Percentiles rank a stretch among this genome's conserved stretches.
phyloP scores from a whole-genome alignment of 2,888 invertebrate species.

The Stramonita haemastoma region DNA sequence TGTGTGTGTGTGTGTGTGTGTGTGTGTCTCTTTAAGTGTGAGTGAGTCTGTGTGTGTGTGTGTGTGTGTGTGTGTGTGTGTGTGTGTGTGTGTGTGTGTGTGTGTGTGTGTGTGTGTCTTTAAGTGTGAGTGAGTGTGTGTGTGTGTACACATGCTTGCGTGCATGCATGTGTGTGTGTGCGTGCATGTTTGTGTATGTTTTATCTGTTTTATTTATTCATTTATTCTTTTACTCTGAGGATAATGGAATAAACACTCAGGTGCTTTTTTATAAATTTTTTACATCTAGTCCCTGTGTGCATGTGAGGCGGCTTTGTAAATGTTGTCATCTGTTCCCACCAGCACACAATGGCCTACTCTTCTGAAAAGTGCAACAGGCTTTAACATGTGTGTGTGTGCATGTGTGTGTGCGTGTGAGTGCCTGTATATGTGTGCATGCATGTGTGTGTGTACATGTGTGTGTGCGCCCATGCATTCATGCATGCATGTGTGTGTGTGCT shows the following conservation, averaged over 20 bases:
- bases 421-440: too few species aligned
- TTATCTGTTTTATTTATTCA: neutral
- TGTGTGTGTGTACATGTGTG: too few species aligned
- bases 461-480: too few species aligned
- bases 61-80: neutral
- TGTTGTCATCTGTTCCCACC: too few species aligned
- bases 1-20: neutral
- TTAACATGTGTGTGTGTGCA: neutral
- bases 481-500: neutral
- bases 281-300: too few species aligned
- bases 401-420: too few species aligned
- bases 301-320: too few species aligned
- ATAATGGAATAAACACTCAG: too few species aligned
- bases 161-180: neutral
- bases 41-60: neutral
- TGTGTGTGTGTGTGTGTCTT: neutral
- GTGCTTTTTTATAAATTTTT: too few species aligned
- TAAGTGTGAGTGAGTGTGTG: neutral
- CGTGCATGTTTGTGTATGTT: neutral
- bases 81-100: neutral
- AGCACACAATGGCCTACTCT: too few species aligned
- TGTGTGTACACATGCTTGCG: neutral
- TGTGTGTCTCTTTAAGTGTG: neutral
- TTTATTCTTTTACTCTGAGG: neutral
- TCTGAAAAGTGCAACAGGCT: too few species aligned